These are phyloP conservation scores for Trachelus stipa DNA, from an alignment of 2,888 invertebrate genomes.

Conservation along the genomic window DNA sequence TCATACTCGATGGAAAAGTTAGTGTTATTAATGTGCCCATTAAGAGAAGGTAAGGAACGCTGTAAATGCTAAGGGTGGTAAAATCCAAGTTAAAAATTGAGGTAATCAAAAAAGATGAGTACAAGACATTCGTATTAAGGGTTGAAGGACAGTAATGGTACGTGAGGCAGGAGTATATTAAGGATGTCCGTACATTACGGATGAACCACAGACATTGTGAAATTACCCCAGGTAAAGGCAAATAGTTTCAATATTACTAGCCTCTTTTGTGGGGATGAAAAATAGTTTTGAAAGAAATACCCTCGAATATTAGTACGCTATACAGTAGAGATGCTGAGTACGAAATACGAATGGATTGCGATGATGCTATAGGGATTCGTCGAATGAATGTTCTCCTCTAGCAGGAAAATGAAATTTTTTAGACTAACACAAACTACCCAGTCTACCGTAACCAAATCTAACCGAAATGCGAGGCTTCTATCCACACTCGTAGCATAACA, in stretches of 20 bases:
- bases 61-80: background rate
- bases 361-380: no score
- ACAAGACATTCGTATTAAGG: background rate
- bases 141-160: no score
- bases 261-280: background rate
- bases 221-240: background rate
- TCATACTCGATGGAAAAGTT: background rate
- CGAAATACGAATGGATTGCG: background rate
- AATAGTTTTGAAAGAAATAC: background rate
- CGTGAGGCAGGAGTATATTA: no score
- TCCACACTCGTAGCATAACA: background rate
- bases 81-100: background rate
- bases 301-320: background rate
- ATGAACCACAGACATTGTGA: background rate
- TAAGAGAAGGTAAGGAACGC: background rate
- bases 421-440: background rate
- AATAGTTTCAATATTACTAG: background rate
- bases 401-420: no score
- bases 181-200: no score
- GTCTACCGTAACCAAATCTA: background rate
- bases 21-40: background rate
- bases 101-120: background rate
- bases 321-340: background rate
- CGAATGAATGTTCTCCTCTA: no score
- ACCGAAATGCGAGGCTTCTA: background rate